phyloP scores from a whole-genome alignment of 1,140 invertebrate species.

The Thaumatotibia leucotreta region DNA sequence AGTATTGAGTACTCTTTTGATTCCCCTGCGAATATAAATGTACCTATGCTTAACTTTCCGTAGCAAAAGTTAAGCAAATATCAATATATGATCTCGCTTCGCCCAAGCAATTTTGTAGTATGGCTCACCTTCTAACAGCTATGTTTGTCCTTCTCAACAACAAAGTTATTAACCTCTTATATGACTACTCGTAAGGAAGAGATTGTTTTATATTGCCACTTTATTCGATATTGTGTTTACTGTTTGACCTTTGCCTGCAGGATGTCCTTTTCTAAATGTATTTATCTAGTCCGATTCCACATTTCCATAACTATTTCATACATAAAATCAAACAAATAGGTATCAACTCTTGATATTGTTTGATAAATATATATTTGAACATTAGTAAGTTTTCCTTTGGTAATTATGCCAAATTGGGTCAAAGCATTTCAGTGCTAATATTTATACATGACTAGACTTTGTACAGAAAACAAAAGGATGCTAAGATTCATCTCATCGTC shows the following conservation, averaged over 20 bases:
- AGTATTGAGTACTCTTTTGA: background rate
- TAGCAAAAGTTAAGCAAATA: background rate
- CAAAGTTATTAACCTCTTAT: constrained; percentile 12
- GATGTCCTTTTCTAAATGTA: background rate
- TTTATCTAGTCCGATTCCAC: background rate
- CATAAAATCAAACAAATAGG: too few species aligned
- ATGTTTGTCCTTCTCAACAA: constrained; percentile 5
- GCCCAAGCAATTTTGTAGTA: background rate
- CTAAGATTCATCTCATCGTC: background rate
- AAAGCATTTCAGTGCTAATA: background rate
- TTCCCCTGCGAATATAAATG: background rate
- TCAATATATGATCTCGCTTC: background rate
- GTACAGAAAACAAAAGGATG: background rate
- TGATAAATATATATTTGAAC: too few species aligned
- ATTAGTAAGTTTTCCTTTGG: too few species aligned
- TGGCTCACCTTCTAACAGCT: background rate
- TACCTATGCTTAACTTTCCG: background rate
- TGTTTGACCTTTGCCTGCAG: background rate
- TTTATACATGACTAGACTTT: background rate
- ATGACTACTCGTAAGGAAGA: background rate
- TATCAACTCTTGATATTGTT: background rate
- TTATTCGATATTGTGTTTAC: constrained; percentile 2
- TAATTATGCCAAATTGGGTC: background rate
- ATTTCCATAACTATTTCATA: background rate
- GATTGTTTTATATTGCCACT: constrained; percentile 12